Evolutionary conservation across 2,888 invertebrate genomes (phyloP).

Genomic region (Lasiommata megera): DNA sequence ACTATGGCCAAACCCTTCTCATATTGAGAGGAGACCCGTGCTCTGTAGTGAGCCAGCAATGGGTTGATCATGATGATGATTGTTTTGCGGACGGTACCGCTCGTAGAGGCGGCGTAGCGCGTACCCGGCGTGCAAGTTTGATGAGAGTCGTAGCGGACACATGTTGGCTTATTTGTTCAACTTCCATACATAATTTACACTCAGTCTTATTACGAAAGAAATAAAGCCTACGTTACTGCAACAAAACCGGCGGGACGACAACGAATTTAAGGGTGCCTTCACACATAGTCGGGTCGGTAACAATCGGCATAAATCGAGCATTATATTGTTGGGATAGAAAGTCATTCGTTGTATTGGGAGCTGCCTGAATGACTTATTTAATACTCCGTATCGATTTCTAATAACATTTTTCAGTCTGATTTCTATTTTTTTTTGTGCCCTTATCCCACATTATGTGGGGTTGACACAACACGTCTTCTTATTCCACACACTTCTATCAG

Average conservation of each 20-base stretch:
- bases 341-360: neutral
- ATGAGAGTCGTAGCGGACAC: slow-evolving; percentile 65
- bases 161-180: slow-evolving; percentile 65
- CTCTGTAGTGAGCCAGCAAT: too few species aligned
- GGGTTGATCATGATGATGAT: too few species aligned
- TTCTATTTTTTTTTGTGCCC: too few species aligned
- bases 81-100: slow-evolving; percentile 15
- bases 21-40: too few species aligned
- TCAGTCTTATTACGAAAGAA: slow-evolving; percentile 20
- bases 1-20: too few species aligned
- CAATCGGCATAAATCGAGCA: slow-evolving; percentile 5
- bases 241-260: neutral
- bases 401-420: too few species aligned
- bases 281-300: slow-evolving; percentile 1
- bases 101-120: slow-evolving; percentile 21
- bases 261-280: slow-evolving; percentile 5
- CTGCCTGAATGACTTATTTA: neutral
- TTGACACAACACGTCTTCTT: too few species aligned
- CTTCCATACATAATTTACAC: slow-evolving; percentile 29
- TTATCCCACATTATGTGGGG: too few species aligned
- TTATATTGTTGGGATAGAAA: neutral
- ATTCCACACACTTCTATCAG: too few species aligned
- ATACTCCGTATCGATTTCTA: neutral
- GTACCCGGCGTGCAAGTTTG: slow-evolving; percentile 61
- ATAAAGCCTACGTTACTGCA: slow-evolving; percentile 20